Evolutionary conservation across 2,113 vertebrate species (phyloP).

Genomic region (Agelaius phoeniceus): DNA sequence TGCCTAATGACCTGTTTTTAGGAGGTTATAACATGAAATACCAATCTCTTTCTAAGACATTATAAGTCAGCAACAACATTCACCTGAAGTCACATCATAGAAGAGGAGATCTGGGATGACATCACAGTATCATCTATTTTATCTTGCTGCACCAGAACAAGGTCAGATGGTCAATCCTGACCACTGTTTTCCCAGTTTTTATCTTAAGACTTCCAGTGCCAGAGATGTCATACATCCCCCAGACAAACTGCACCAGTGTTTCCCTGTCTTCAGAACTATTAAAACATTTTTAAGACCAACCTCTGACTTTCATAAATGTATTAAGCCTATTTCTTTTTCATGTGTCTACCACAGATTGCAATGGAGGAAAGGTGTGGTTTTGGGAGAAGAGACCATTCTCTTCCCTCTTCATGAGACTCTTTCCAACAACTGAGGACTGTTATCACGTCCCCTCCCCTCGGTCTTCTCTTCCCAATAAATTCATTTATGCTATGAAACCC

Average conservation of each 20-base stretch:
- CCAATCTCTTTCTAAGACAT: not conserved
- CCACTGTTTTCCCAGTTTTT: not conserved
- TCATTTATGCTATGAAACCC: not conserved
- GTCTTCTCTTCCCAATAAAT: not conserved
- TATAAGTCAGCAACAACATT: not conserved
- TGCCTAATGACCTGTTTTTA: not conserved
- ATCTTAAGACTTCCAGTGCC: not conserved
- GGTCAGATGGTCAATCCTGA: not conserved
- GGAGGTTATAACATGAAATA: not conserved
- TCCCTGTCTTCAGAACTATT: not conserved
- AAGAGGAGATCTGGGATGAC: not conserved
- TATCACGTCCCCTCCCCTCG: not conserved
- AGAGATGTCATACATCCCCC: not conserved
- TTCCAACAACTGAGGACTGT: not conserved
- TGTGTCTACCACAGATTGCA: not conserved
- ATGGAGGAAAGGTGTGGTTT: not conserved
- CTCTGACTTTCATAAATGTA: not conserved
- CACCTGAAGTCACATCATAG: not conserved
- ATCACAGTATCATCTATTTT: not conserved
- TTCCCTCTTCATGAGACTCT: not conserved
- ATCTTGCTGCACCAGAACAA: not conserved
- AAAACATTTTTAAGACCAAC: not conserved
- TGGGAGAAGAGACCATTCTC: not conserved
- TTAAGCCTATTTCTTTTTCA: not conserved
- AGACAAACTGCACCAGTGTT: not conserved